A percentile compares a stretch with the other conserved stretches of the same genome.
phyloP scores from a whole-genome alignment of 2,888 invertebrate genomes.

The Steinernema hermaphroditum region DNA sequence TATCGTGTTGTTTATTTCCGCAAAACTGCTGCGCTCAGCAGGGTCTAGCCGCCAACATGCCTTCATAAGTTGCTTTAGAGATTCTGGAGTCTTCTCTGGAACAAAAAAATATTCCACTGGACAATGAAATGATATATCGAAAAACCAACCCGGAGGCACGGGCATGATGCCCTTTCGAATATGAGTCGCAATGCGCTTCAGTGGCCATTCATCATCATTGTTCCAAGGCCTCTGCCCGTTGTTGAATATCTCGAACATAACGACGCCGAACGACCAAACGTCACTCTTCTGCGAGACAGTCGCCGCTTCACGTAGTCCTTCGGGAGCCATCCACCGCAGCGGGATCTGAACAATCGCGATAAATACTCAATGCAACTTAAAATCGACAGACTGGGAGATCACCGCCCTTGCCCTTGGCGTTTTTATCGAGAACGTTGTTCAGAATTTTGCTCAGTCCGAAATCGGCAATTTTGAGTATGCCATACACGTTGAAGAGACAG shows the following conservation, averaged over 20 bases:
- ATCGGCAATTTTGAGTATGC: constrained; percentile 61
- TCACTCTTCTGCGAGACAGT: constrained; percentile 39
- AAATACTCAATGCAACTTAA: neutral
- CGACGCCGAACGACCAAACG: constrained; percentile 40
- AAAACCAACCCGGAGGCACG: neutral
- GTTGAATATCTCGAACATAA: constrained; percentile 35
- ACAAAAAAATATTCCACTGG: neutral
- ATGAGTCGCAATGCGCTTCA: neutral
- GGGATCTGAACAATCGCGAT: neutral
- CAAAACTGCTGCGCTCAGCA: constrained; percentile 6
- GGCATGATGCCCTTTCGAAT: neutral
- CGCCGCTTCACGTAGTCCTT: neutral
- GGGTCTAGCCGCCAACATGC: neutral
- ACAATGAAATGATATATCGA: neutral
- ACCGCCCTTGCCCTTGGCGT: neutral
- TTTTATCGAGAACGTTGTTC: neutral
- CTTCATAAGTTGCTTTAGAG: neutral
- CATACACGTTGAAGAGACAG: constrained; percentile 71
- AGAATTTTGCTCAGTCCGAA: constrained; percentile 53
- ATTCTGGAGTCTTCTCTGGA: constrained; percentile 26
- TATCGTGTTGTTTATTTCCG: neutral
- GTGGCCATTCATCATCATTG: neutral
- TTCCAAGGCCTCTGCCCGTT: constrained; percentile 32
- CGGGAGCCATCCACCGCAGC: neutral
- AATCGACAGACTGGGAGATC: neutral